These are phyloP conservation scores for Diachasmimorpha longicaudata DNA, from an alignment of 1,140 invertebrate genomes.

Conservation along the genomic window DNA sequence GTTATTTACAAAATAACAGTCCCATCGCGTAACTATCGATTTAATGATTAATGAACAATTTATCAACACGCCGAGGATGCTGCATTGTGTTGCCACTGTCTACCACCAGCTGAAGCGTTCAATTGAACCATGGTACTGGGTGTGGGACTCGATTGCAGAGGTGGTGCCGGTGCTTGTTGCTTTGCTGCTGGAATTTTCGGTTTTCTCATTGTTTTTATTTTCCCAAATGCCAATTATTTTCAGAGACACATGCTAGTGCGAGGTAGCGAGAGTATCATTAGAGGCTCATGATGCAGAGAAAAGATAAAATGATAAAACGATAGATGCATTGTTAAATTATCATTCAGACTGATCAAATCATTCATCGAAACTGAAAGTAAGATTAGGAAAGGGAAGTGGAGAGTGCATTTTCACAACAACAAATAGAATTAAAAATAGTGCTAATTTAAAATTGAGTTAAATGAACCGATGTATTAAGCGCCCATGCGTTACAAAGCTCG, in stretches of 20 bases:
- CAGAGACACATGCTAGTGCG: not conserved
- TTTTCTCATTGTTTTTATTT: conserved; percentile 17
- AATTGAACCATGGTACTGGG: conserved; percentile 46
- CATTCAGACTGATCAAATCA: not conserved
- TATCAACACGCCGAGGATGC: conserved; percentile 49
- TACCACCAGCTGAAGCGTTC: conserved; percentile 46
- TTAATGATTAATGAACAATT: not conserved
- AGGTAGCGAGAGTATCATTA: not conserved
- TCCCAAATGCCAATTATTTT: not conserved
- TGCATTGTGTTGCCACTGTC: conserved; percentile 48
- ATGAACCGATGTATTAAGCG: conserved; percentile 1
- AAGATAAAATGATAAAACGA: not conserved
- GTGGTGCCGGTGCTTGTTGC: conserved; percentile 56
- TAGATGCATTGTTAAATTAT: not conserved
- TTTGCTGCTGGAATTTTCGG: conserved; percentile 54
- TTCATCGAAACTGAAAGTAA: not conserved
- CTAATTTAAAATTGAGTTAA: not conserved
- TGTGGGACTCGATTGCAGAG: conserved; percentile 46
- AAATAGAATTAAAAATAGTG: not conserved
- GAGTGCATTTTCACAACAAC: not conserved
- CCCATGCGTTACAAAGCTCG: conserved; percentile 9
- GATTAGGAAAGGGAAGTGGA: not conserved
- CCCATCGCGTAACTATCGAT: not conserved
- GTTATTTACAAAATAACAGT: conserved; percentile 9
- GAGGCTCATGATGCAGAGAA: not conserved